Conservation (phyloP, 2,888 invertebrate genomes). For the Antheraea assamensis region DNA sequence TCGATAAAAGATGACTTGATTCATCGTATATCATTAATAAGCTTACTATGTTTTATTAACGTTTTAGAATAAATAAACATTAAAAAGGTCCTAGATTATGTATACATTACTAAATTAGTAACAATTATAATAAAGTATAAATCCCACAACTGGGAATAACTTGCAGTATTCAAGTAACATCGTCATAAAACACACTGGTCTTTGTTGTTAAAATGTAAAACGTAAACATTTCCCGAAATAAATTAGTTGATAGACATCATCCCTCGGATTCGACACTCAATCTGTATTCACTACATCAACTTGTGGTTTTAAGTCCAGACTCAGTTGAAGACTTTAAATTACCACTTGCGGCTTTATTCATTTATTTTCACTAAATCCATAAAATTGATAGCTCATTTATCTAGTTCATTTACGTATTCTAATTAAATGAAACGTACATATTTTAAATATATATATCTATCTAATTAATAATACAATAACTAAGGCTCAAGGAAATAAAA, state of each 20-base stretch:
- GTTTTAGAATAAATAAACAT: not conserved
- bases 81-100: not conserved
- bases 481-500: not conserved
- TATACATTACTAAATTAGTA: not conserved
- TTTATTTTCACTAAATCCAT: not conserved
- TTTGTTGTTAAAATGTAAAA: slow-evolving; percentile 5
- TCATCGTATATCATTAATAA: too few species aligned
- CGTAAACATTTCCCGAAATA: not conserved
- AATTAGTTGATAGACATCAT: not conserved
- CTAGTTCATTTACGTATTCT: not conserved
- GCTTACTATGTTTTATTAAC: not conserved
- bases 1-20: too few species aligned
- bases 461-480: not conserved
- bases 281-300: not conserved
- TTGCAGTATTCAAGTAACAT: not conserved
- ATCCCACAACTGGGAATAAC: not conserved
- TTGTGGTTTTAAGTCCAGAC: not conserved
- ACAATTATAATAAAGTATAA: not conserved
- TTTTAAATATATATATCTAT: not conserved
- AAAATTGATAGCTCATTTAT: not conserved
- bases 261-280: not conserved
- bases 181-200: not conserved
- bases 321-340: not conserved
- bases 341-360: not conserved
- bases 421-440: not conserved